Base-by-base conservation (phyloP, 2,113 vertebrate genomes). In the Chlamydotis undulata region DNA sequence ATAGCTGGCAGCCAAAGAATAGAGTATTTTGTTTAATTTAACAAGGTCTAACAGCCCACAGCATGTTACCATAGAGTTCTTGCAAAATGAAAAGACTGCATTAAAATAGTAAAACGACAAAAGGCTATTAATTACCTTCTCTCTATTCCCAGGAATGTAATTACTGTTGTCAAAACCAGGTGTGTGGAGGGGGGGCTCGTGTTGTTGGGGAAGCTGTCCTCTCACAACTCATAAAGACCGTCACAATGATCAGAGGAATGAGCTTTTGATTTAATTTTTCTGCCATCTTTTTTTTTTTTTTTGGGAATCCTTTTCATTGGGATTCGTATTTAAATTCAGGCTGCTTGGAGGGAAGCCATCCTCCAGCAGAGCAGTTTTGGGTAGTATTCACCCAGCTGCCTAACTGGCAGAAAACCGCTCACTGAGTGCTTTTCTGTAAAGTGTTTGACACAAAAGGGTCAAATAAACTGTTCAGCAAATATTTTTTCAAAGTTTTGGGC, bases 21-120 rank as follows among this genome's bases (percentile, higher is more conserved):
- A 95, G 94, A 92, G 57, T 89, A 93, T 96, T 97, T 96, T 96
- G 93, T 89, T 97, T 97, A 97, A 97, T 96, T 96, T 97, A 97
- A 96, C 96, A 95, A 94, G 94, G 94, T 92, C 94, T 94, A 96
- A 93, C 91, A 96, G 96, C 94, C 94, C 93, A 89, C 95, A 97
- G 94, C 95, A 35, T 94, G 94, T 90, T 94, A 87, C 95, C 88
- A 61, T 7, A 93, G 93, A 90, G 83, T 94, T 95, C 71, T 90
- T 59, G 85, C 84, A 65, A 85, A 95, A 94, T 95, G 94, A 96
- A 95, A 94, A 94, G 93, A 21, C 87, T 90, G 80, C 89, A 92
- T 94, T 96, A 90, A 96, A 97, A 93, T 94, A 93, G 93, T 83
- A 82, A 87, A 96, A 59, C 90, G 91, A 93, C 95, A 97, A 96